Evolutionary conservation across 2,888 invertebrate species (phyloP).

Genomic region (Drosophila kambysellisi): DNA sequence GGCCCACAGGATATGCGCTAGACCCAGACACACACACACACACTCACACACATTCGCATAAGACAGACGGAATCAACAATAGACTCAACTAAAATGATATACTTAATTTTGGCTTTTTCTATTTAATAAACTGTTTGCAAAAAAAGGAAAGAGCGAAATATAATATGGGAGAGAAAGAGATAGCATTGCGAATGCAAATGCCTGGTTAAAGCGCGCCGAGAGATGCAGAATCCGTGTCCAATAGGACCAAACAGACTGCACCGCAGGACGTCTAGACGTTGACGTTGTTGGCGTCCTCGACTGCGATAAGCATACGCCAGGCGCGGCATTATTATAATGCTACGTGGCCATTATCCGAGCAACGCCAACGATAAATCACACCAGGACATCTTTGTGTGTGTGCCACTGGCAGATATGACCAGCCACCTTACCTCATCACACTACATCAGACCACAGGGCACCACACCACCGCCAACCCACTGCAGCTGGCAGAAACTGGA

Average conservation of each 20-base stretch:
- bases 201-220: conserved; percentile 19
- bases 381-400: conserved; percentile 78
- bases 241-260: conserved; percentile 48
- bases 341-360: conserved; percentile 79
- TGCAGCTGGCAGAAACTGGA: neutral
- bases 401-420: conserved; percentile 69
- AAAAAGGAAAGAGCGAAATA: neutral
- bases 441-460: conserved; percentile 2
- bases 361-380: conserved; percentile 77
- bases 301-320: conserved; percentile 77
- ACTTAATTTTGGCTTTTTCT: conserved; percentile 70
- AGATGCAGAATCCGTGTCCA: conserved; percentile 49
- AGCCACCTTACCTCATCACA: conserved; percentile 1
- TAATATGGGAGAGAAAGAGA: neutral
- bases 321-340: conserved; percentile 76
- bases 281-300: conserved; percentile 70
- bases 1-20: conserved; percentile 80
- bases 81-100: conserved; percentile 66
- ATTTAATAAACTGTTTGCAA: conserved; percentile 74
- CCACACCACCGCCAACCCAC: neutral
- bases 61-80: conserved; percentile 51
- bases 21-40: conserved; percentile 41
- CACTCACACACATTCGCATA: conserved; percentile 6
- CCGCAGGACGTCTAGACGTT: conserved; percentile 79
- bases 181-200: conserved; percentile 45